phyloP scores from a whole-genome alignment of 2,113 vertebrate genomes.

The Lota lota region DNA sequence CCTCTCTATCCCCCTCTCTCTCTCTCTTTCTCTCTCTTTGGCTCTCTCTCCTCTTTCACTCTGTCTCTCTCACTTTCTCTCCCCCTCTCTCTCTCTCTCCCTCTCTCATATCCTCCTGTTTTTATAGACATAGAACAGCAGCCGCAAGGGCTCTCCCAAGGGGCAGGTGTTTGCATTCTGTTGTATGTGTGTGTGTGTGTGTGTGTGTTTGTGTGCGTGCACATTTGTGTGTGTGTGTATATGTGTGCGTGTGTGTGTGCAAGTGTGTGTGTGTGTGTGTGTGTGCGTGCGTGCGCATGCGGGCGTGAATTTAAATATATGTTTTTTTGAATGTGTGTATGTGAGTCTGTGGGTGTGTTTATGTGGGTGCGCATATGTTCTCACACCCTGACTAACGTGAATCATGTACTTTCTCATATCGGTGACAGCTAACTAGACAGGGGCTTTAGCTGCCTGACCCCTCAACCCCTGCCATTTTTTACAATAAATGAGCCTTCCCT shows the following conservation, averaged over 20 bases:
- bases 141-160: slow-evolving; percentile 46
- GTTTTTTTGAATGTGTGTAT: slow-evolving; percentile 18
- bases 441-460: slow-evolving; percentile 60
- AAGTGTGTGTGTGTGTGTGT: slow-evolving; percentile 26
- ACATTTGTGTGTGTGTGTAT: slow-evolving; percentile 23
- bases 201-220: slow-evolving; percentile 18
- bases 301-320: slow-evolving; percentile 25
- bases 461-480: slow-evolving; percentile 40
- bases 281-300: slow-evolving; percentile 33
- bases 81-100: slow-evolving; percentile 26
- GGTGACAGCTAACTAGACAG: slow-evolving; percentile 77
- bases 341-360: slow-evolving; percentile 25
- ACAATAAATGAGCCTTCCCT: slow-evolving; percentile 40
- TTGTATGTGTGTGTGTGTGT: slow-evolving; percentile 25
- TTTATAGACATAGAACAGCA: slow-evolving; percentile 62
- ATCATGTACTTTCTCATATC: slow-evolving; percentile 80
- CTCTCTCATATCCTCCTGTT: slow-evolving; percentile 26
- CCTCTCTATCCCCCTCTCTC: slow-evolving; percentile 19
- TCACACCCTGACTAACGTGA: slow-evolving; percentile 77
- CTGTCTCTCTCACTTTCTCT: background rate
- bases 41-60: slow-evolving; percentile 13
- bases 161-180: slow-evolving; percentile 39
- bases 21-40: background rate
- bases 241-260: slow-evolving; percentile 17
- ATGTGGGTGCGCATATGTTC: slow-evolving; percentile 27